A percentile compares a stretch with the other conserved stretches of the same genome.
These are phyloP conservation scores for Dascillus cervinus DNA, from an alignment of 2,888 invertebrate genomes.

Conservation along the genomic window DNA sequence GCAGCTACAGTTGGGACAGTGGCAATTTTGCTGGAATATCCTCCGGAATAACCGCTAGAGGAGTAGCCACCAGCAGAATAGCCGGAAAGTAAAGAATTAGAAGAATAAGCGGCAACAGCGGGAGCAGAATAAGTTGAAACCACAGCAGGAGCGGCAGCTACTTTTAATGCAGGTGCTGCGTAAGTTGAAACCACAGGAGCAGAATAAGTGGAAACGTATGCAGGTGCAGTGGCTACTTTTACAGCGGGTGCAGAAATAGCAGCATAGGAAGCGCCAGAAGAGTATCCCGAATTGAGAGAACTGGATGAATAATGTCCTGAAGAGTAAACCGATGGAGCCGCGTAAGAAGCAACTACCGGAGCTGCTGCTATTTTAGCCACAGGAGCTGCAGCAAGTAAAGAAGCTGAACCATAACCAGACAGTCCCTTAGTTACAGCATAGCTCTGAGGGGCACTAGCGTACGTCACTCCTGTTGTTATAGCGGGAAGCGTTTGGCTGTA, in stretches of 20 bases:
- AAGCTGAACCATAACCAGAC: constrained; percentile 6
- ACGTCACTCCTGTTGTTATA: constrained; percentile 9
- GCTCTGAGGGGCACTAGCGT: constrained; percentile 12
- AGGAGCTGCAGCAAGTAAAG: constrained; percentile 8
- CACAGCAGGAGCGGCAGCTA: not conserved
- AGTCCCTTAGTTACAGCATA: constrained; percentile 21
- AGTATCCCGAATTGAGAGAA: constrained; percentile 3
- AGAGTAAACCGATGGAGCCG: not conserved
- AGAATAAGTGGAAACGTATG: too few relatives aligned
- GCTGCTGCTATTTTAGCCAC: constrained; percentile 10
- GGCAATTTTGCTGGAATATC: constrained; percentile 28
- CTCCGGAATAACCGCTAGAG: constrained; percentile 5
- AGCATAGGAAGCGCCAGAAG: constrained; percentile 5
- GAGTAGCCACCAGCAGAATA: constrained; percentile 1
- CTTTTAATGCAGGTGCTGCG: not conserved
- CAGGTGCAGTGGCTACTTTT: constrained; percentile 35
- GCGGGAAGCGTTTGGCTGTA: constrained; percentile 1
- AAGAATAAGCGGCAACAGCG: constrained; percentile 15
- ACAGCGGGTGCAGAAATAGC: constrained; percentile 5
- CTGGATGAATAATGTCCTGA: not conserved
- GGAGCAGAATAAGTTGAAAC: constrained; percentile 16
- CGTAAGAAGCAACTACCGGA: constrained; percentile 1
- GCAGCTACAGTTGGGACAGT: constrained; percentile 38
- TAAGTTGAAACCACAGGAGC: too few relatives aligned
- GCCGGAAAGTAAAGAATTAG: constrained; percentile 7